Evolutionary conservation across 2,888 invertebrate species (phyloP).

Genomic region (Lochmaea crataegi): DNA sequence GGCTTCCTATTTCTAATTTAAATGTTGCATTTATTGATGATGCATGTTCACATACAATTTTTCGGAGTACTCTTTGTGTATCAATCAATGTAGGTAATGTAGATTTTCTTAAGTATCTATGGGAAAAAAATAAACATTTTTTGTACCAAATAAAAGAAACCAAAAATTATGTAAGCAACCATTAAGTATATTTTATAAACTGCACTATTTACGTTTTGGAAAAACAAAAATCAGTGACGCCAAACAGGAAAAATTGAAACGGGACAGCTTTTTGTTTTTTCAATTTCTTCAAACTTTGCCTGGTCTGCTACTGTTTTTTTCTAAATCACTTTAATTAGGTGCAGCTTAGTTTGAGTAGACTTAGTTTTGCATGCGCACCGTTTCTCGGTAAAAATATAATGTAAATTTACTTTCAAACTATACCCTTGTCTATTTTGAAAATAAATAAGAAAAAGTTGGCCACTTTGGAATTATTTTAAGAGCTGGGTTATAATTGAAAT

Average conservation of each 20-base stretch:
- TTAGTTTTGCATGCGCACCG: slow-evolving; percentile 31
- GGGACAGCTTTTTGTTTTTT: neutral
- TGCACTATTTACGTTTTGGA: slow-evolving; percentile 11
- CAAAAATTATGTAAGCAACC: slow-evolving; percentile 9
- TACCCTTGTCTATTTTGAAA: slow-evolving; percentile 21
- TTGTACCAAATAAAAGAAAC: slow-evolving; percentile 1
- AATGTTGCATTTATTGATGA: slow-evolving; percentile 15
- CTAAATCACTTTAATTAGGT: slow-evolving; percentile 18
- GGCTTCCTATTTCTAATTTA: slow-evolving; percentile 18
- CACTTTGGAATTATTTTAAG: neutral
- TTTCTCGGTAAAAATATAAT: neutral
- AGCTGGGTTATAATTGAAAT: too few relatives aligned
- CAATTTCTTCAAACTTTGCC: neutral
- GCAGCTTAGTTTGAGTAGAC: slow-evolving; percentile 31
- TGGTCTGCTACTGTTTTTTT: slow-evolving; percentile 7
- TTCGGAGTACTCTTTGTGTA: slow-evolving; percentile 21
- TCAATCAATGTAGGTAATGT: slow-evolving; percentile 20
- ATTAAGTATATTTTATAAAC: slow-evolving; percentile 8
- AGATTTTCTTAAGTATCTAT: slow-evolving; percentile 15
- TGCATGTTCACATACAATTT: slow-evolving; percentile 11
- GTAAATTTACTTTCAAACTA: slow-evolving; percentile 21
- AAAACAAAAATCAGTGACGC: neutral
- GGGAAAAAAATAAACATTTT: neutral
- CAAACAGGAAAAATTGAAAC: too few relatives aligned
- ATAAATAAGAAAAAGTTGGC: neutral